A percentile compares a stretch with the other conserved stretches of the same genome.
phyloP scores from a whole-genome alignment of 2,888 invertebrate species.

The Andricus quercusramuli region DNA sequence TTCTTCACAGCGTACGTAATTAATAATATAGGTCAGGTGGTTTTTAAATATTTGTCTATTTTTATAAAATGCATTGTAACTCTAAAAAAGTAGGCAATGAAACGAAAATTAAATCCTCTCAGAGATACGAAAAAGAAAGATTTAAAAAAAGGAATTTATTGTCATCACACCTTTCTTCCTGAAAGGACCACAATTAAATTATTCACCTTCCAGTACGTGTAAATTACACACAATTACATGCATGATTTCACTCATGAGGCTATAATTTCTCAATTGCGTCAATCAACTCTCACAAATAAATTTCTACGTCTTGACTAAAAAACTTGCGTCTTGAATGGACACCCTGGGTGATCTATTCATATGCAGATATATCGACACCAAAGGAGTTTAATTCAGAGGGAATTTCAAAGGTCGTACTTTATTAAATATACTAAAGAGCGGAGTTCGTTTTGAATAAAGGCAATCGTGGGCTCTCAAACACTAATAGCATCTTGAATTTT shows the following conservation, averaged over 20 bases:
- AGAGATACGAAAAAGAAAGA: too few relatives aligned
- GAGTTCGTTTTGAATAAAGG: constrained; percentile 19
- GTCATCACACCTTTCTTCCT: not conserved
- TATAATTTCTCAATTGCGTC: constrained; percentile 5
- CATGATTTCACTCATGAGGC: not conserved
- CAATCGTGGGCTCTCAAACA: not conserved
- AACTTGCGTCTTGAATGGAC: not conserved
- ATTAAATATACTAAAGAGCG: not conserved
- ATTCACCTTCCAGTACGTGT: not conserved
- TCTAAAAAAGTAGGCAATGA: too few relatives aligned
- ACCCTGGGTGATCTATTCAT: constrained; percentile 9
- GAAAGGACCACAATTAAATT: not conserved
- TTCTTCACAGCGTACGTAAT: too few relatives aligned
- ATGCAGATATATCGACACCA: constrained; percentile 14
- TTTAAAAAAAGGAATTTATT: not conserved
- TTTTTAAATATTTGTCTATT: too few relatives aligned
- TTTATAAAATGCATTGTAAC: too few relatives aligned
- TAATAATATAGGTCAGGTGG: too few relatives aligned
- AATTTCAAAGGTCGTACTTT: constrained; percentile 13
- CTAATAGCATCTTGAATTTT: constrained; percentile 25
- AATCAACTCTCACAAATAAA: not conserved
- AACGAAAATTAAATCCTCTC: too few relatives aligned
- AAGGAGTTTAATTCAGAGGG: constrained; percentile 7
- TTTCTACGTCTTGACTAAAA: not conserved
- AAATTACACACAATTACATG: not conserved